phyloP scores from a whole-genome alignment of 2,888 invertebrate species.

The Rhodophaea formosa region DNA sequence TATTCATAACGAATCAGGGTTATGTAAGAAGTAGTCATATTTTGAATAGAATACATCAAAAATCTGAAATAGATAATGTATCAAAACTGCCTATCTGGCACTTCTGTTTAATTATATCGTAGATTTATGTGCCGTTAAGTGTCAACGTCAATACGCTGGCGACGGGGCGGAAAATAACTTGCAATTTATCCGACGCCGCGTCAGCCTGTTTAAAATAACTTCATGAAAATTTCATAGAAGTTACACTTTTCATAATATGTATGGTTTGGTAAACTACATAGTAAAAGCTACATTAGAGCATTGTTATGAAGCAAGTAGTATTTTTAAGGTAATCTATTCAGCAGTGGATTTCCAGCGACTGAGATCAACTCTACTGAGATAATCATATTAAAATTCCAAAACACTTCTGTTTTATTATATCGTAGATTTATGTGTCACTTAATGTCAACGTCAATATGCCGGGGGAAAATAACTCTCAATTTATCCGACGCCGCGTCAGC shows the following conservation, averaged over 20 bases:
- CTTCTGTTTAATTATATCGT: constrained; percentile 62
- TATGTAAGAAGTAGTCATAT: no score
- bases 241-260: no score
- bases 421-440: constrained; percentile 65
- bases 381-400: no score
- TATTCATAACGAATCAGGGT: no score
- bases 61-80: constrained; percentile 25
- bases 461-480: constrained; percentile 70
- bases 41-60: no score
- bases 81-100: constrained; percentile 42
- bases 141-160: constrained; percentile 68
- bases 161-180: constrained; percentile 70
- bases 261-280: no score
- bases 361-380: no score
- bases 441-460: constrained; percentile 70
- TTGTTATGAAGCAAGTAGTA: no score
- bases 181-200: constrained; percentile 56
- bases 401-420: constrained; percentile 60
- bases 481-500: constrained; percentile 45
- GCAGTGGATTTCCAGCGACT: no score
- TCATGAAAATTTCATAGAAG: constrained; percentile 4
- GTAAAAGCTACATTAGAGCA: no score
- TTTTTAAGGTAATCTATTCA: no score
- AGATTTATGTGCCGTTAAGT: constrained; percentile 68
- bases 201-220: constrained; percentile 12